These are phyloP conservation scores for Cerastis leucographa DNA, from an alignment of 2,888 invertebrate species.

Conservation along the genomic window DNA sequence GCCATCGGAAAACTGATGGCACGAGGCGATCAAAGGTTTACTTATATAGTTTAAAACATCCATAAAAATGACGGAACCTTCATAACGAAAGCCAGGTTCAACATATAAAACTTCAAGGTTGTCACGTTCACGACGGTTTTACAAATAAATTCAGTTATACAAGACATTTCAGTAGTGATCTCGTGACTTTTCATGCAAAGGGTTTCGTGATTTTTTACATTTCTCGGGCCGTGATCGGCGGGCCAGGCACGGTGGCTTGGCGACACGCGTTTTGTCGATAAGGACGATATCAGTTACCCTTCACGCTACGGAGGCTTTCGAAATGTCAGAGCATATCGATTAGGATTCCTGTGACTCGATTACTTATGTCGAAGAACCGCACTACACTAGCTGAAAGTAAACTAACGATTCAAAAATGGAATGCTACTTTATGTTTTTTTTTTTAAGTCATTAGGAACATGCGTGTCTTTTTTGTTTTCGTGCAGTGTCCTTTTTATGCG, in stretches of 20 bases:
- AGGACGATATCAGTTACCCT: slow-evolving; percentile 69
- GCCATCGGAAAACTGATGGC: too few relatives aligned
- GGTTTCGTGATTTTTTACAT: slow-evolving; percentile 82
- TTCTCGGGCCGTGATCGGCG: slow-evolving; percentile 80
- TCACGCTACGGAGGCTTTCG: slow-evolving; percentile 65
- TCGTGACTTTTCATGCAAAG: slow-evolving; percentile 73
- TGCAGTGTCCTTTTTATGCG: slow-evolving; percentile 29
- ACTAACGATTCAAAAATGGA: slow-evolving; percentile 17
- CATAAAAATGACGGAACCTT: slow-evolving; percentile 19
- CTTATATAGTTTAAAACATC: neutral
- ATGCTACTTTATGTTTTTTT: neutral
- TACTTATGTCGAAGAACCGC: slow-evolving; percentile 4
- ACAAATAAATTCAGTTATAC: slow-evolving; percentile 67
- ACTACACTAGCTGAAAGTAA: slow-evolving; percentile 8
- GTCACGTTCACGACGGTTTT: slow-evolving; percentile 48
- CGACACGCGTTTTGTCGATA: slow-evolving; percentile 84
- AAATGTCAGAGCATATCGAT: slow-evolving; percentile 52
- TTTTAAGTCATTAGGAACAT: neutral
- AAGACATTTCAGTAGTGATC: slow-evolving; percentile 70
- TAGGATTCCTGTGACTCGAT: slow-evolving; percentile 27
- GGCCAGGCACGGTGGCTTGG: slow-evolving; percentile 74
- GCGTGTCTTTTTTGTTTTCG: slow-evolving; percentile 21
- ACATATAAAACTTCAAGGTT: slow-evolving; percentile 63
- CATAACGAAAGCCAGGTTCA: slow-evolving; percentile 20
- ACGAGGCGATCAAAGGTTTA: too few relatives aligned